Evolutionary conservation across 2,797 vertebrate genomes (phyloP).

Genomic region (Heliangelus exortis): DNA sequence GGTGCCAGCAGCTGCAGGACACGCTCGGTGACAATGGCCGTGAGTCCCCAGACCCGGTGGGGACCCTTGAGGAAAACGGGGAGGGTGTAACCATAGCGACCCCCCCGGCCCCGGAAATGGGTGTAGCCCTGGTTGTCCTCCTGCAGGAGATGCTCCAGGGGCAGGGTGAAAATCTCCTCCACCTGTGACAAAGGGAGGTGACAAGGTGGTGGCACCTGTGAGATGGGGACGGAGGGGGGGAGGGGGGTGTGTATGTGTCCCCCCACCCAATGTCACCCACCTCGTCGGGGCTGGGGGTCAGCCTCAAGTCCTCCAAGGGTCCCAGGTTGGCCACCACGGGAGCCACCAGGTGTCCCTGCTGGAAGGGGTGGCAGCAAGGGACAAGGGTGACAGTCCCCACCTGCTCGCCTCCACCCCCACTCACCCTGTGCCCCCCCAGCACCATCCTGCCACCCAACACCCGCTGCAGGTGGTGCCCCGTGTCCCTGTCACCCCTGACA

Average conservation of each 20-base stretch:
- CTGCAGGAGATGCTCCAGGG: slow-evolving; percentile 84
- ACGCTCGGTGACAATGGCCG: slow-evolving; percentile 84
- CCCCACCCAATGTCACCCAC: slow-evolving; percentile 66
- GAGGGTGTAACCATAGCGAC: slow-evolving; percentile 83
- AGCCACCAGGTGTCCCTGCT: slow-evolving; percentile 81
- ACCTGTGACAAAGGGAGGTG: slow-evolving; percentile 74
- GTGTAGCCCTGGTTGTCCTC: slow-evolving; percentile 89
- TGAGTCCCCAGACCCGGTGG: slow-evolving; percentile 91
- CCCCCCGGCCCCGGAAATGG: slow-evolving; percentile 81
- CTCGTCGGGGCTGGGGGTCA: slow-evolving; percentile 88
- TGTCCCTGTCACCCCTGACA: too few species aligned
- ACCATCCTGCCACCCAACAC: too few species aligned
- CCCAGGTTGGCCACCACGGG: slow-evolving; percentile 90
- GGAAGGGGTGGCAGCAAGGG: background rate
- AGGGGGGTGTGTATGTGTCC: too few species aligned
- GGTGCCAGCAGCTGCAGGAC: slow-evolving; percentile 81
- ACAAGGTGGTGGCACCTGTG: too few species aligned
- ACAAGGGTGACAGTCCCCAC: background rate
- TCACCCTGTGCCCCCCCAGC: too few species aligned
- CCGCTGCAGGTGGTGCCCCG: too few species aligned
- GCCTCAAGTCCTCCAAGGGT: slow-evolving; percentile 81
- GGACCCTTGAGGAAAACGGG: slow-evolving; percentile 89
- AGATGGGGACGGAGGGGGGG: too few species aligned
- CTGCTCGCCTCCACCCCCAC: rapidly evolving
- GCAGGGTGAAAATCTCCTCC: slow-evolving; percentile 88